Percentiles rank a stretch among this genome's conserved stretches.
Conservation (phyloP, 2,888 invertebrate genomes). For the Arenicola marina region DNA sequence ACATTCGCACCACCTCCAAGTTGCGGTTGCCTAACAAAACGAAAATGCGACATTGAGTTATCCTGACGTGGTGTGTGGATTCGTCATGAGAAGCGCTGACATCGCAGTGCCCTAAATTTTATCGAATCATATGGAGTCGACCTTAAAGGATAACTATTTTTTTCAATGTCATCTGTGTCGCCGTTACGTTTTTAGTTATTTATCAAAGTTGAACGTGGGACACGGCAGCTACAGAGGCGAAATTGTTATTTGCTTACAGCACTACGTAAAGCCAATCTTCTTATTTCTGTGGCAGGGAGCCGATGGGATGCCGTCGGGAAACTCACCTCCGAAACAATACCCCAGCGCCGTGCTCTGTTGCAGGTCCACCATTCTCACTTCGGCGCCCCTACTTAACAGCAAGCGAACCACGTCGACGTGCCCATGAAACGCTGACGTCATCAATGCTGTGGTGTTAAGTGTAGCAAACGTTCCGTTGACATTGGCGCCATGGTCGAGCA, state of each 20-base stretch:
- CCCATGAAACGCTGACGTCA: slow-evolving; percentile 40
- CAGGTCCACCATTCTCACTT: slow-evolving; percentile 30
- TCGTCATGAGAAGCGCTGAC: background rate
- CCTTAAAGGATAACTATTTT: too few relatives aligned
- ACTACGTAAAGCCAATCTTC: too few relatives aligned
- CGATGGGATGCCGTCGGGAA: too few relatives aligned
- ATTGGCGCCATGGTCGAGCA: slow-evolving; percentile 30
- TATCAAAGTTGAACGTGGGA: too few relatives aligned
- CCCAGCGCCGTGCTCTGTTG: slow-evolving; percentile 38
- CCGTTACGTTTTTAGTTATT: too few relatives aligned
- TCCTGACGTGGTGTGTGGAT: background rate
- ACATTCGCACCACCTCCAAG: slow-evolving; percentile 31
- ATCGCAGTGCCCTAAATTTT: background rate
- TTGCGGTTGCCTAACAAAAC: slow-evolving; percentile 29
- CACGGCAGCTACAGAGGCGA: too few relatives aligned
- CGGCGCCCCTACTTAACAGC: slow-evolving; percentile 30
- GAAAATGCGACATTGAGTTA: background rate
- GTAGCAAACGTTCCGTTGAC: slow-evolving; percentile 33
- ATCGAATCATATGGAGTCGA: background rate
- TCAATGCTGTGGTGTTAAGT: slow-evolving; percentile 37
- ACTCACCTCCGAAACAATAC: slow-evolving; percentile 38
- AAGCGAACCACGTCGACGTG: slow-evolving; percentile 33
- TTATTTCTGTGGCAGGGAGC: too few relatives aligned
- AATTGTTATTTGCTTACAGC: too few relatives aligned
- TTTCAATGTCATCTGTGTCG: too few relatives aligned